Base-by-base conservation (phyloP, 1,140 invertebrate species). In the Platorchestia sp. region DNA sequence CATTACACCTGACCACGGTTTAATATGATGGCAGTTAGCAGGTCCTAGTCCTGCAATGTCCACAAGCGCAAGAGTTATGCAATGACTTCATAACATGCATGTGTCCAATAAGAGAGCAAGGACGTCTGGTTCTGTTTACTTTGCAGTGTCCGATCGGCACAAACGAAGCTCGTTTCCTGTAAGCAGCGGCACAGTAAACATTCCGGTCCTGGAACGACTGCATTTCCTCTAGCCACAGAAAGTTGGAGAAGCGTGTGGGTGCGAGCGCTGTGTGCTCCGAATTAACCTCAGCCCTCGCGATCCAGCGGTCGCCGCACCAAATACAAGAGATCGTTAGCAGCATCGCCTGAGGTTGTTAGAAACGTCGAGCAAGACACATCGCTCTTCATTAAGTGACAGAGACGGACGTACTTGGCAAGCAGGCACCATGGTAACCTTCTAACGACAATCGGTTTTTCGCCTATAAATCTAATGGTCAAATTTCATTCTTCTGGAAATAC, bases 151-250 rank as follows among this genome's bases (percentile, higher is more conserved):
- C n/a, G 43, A 44, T 89, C 87, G 87, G n/a, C 10, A 3, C 41
- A 89, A 89, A 89, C 87, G 87, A 89, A 44, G 87, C 87, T 89
- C 87, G 43, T 89, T 89, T 89, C 87, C 87, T 89, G 27, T 89
- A 89, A 89, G 87, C 87, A 89, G 87, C 87, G n/a, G 41, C 87
- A 41, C 87, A 89, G 43, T 41, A 89, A 89, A 89, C 87, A 89
- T 42, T 44, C 87, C 41, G n/a, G 43, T 42, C n/a, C n/a, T 42
- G 87, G 41, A 44, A 89, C n/a, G 14, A 42, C 87, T 42, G 36
- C 87, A 89, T 89, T 89, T 42, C 87, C 87, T 14, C 7, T 14
- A 43, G 10, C n/a, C 22, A 44, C 43, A 89, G 87, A 89, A 75
- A 75, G 59, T 75, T 75, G 3, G 59, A 75, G 59, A 36, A 75